Conservation (phyloP, 2,797 vertebrate genomes). For the Scleropages formosus region DNA sequence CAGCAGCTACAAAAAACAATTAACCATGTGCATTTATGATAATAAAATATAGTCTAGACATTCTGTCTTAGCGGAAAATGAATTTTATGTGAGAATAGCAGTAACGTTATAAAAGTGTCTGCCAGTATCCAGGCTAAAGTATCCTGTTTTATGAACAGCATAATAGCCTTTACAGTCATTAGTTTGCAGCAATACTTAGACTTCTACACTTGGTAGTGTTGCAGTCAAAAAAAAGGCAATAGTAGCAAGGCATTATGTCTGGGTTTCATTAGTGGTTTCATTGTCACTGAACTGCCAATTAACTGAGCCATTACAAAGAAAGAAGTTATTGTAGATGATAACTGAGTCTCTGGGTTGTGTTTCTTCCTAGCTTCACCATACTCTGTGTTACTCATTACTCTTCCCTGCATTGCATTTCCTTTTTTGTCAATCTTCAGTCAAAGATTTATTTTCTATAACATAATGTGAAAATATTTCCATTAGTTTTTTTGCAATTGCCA, state of each 20-base stretch:
- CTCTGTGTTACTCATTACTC: too few relatives aligned
- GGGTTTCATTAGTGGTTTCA: constrained; percentile 62
- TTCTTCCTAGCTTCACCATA: constrained; percentile 18
- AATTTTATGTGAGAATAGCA: constrained; percentile 62
- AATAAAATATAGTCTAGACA: constrained; percentile 73
- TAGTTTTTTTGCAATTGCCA: too few relatives aligned
- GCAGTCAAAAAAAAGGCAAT: constrained; percentile 49
- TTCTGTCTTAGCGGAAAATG: constrained; percentile 62
- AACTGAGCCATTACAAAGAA: constrained; percentile 57
- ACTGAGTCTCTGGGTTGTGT: constrained; percentile 36
- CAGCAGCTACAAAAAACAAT: constrained; percentile 62
- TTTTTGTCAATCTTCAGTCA: too few relatives aligned
- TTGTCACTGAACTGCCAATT: constrained; percentile 61
- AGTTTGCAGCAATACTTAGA: constrained; percentile 66
- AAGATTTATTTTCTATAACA: too few relatives aligned
- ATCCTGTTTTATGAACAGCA: constrained; percentile 65
- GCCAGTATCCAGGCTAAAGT: constrained; percentile 54
- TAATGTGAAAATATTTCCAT: too few relatives aligned
- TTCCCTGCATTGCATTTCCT: too few relatives aligned
- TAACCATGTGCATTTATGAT: constrained; percentile 69
- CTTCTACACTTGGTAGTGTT: constrained; percentile 57
- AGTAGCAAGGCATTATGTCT: constrained; percentile 25
- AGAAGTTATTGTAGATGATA: constrained; percentile 36
- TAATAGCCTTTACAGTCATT: constrained; percentile 58
- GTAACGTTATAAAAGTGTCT: constrained; percentile 52